Conservation (phyloP, 1,140 invertebrate species). For the Brachionus plicatilis region DNA sequence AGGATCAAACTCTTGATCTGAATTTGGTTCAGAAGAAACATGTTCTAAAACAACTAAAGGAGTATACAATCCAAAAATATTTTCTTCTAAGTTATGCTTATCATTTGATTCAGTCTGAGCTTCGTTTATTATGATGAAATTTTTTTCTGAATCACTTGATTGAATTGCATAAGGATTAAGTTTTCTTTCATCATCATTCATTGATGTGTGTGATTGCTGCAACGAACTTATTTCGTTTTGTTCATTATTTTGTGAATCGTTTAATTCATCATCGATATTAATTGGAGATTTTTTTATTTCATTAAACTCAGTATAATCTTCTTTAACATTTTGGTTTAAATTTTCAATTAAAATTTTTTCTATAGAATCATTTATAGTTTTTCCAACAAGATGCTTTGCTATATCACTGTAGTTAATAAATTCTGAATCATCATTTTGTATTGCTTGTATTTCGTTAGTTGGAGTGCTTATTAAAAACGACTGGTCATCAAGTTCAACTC, state of each 20-base stretch:
- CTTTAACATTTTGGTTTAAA: background rate
- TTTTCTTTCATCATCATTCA: too few relatives aligned
- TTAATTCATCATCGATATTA: too few relatives aligned
- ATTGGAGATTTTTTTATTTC: too few relatives aligned
- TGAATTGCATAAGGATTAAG: too few relatives aligned
- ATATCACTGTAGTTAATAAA: background rate
- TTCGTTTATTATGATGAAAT: background rate
- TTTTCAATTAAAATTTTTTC: background rate
- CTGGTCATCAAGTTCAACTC: constrained; percentile 17
- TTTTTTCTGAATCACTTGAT: background rate
- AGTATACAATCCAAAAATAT: background rate
- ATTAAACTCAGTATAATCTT: background rate
- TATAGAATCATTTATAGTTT: background rate
- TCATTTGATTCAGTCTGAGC: background rate
- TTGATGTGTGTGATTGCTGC: too few relatives aligned
- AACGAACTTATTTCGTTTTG: too few relatives aligned
- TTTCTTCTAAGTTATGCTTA: background rate
- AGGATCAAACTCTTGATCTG: background rate
- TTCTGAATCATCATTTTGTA: background rate
- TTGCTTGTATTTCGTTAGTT: background rate
- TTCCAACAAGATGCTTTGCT: background rate
- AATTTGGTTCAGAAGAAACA: background rate
- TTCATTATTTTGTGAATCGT: too few relatives aligned
- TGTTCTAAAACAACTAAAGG: background rate
- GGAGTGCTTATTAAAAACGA: constrained; percentile 26